These are phyloP conservation scores for Nannospalax galili DNA, from an alignment of 2,113 vertebrate genomes.

Conservation along the genomic window DNA sequence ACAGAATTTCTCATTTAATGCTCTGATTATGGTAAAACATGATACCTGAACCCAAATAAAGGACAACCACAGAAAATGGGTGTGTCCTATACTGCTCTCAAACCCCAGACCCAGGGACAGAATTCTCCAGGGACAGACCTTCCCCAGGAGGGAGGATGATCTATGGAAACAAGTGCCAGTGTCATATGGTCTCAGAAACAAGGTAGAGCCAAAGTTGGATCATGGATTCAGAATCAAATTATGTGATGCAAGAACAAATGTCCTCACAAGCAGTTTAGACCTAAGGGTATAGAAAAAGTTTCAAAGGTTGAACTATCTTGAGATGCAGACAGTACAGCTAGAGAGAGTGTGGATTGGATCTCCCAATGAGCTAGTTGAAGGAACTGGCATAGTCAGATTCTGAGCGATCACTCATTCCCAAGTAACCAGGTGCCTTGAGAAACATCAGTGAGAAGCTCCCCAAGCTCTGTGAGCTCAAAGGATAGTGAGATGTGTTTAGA, in stretches of 20 bases:
- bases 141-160: neutral
- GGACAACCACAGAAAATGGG: fast-evolving
- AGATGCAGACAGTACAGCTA: neutral
- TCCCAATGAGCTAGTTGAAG: no score
- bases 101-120: neutral
- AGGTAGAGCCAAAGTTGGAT: neutral
- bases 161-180: fast-evolving
- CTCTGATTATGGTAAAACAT: neutral
- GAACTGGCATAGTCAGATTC: neutral
- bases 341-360: neutral
- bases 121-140: neutral
- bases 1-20: neutral
- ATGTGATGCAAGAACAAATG: neutral
- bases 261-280: neutral
- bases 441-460: neutral
- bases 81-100: neutral
- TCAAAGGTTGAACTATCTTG: neutral
- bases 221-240: neutral
- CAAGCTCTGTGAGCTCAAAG: neutral
- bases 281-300: neutral
- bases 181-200: neutral
- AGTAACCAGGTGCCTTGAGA: neutral
- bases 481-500: neutral
- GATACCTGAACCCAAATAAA: neutral
- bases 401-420: neutral